Percentiles rank a stretch among this genome's conserved stretches.
Evolutionary conservation across 2,888 invertebrate genomes (phyloP).

Genomic region (Eristalinus aeneus): DNA sequence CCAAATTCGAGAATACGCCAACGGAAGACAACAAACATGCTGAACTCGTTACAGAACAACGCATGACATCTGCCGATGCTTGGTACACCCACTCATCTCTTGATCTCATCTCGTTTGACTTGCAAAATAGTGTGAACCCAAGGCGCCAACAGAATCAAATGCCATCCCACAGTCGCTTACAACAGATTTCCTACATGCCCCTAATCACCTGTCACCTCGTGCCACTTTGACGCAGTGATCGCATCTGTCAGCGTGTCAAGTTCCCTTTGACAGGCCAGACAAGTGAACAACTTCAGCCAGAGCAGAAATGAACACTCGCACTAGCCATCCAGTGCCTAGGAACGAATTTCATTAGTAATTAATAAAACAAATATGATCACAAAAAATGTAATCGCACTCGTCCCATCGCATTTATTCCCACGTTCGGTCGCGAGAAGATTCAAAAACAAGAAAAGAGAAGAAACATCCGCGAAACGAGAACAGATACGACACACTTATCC

Average conservation of each 20-base stretch:
- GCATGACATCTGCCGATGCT: too few relatives aligned
- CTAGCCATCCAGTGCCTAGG: neutral
- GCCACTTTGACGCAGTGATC: neutral
- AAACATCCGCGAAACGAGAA: neutral
- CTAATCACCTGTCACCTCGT: neutral
- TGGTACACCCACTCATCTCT: too few relatives aligned
- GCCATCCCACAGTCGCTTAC: neutral
- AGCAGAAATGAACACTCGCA: neutral
- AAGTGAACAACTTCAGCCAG: neutral
- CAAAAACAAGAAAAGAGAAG: neutral
- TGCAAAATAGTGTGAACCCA: too few relatives aligned
- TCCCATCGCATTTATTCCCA: conserved; percentile 54
- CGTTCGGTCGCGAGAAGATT: conserved; percentile 25
- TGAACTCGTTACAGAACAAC: too few relatives aligned
- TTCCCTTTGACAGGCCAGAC: neutral
- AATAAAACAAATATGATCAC: conserved; percentile 56
- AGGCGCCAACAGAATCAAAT: too few relatives aligned
- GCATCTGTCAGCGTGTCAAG: neutral
- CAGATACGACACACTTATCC: conserved; percentile 41
- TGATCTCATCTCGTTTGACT: too few relatives aligned
- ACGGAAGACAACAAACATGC: too few relatives aligned
- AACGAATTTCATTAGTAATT: conserved; percentile 35
- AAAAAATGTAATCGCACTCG: conserved; percentile 27
- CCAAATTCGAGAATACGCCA: too few relatives aligned
- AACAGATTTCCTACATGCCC: neutral